These are phyloP conservation scores for Paradisaea rubra DNA, from an alignment of 2,113 vertebrate species.

Conservation along the genomic window DNA sequence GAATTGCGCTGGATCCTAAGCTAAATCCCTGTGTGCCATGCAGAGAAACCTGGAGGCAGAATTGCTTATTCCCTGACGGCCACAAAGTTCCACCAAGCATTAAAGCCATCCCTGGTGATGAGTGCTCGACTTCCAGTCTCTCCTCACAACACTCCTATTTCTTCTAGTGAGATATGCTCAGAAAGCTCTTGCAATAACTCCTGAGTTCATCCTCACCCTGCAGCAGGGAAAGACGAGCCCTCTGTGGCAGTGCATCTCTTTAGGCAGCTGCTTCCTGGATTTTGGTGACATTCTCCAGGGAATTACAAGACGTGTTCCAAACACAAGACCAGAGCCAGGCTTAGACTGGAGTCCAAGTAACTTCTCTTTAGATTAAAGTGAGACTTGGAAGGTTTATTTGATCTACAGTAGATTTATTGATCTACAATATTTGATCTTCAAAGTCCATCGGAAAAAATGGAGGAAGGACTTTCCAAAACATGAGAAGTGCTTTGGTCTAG, in stretches of 20 bases:
- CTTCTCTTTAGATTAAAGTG: background rate
- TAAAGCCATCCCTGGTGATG: background rate
- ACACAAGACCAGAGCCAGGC: background rate
- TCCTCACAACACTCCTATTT: background rate
- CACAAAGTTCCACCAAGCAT: background rate
- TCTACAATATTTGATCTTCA: background rate
- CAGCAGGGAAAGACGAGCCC: rapidly evolving
- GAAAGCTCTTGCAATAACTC: background rate
- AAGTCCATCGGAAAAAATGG: background rate
- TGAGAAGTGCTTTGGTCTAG: background rate
- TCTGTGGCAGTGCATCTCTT: background rate
- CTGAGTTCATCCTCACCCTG: background rate
- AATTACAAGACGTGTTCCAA: background rate
- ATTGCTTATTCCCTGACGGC: background rate
- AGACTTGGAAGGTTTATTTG: background rate
- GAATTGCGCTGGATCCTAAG: background rate
- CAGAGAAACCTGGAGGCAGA: background rate
- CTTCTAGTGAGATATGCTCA: background rate
- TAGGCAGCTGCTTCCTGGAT: background rate
- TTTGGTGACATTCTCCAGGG: background rate
- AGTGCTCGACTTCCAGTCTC: background rate
- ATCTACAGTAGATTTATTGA: background rate
- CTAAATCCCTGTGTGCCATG: background rate
- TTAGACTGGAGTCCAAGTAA: background rate
- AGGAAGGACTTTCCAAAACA: background rate